Evolutionary conservation across 2,888 invertebrate genomes (phyloP), one percentile per base, ranked within the genome.

Genomic region (Ectobius pallidus): DNA sequence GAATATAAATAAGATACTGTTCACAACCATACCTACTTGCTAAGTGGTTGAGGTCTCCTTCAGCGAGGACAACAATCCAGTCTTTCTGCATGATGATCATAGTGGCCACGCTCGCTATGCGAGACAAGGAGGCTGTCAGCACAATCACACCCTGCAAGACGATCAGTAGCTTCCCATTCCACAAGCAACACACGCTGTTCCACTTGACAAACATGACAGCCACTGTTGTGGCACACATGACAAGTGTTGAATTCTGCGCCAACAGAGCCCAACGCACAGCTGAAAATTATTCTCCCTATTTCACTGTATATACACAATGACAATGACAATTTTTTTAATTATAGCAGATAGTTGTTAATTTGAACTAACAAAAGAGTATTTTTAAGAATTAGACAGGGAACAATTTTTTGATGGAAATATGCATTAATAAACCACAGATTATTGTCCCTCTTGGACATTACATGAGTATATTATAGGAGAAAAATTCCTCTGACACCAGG

Each of bases 31-130:
- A 42, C 63, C 42, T 77, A 84, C 84, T 79, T 61, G 85, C 83
- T 44, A 86, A 78, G 73, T 78, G 76, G 55, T 80, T 78, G 46
- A 80, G 79, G 75, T 85, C 80, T 34, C 79, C 78, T n/a, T 78
- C 77, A 72, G 84, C 81, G 16, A 85, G 81, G 34, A 84, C 83
- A 18, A 85, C 82, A 20, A 85, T 80, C 86, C 86, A 86, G 76
- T 86, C 85, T 72, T 82, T 82, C 74, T 84, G 83, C 32, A 86
- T 73, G 58, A 81, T 79, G 30, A 84, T 80, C 73, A 81, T 82
- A 62, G 79, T 80, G 2, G 81, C 84, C 39, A 82, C 77, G 34
- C 82, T 82, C 11, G 82, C 82, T 52, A 85, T 77, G 62, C 79
- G 79, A 2, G 83, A 80, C n/a, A 83, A 62, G 52, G 82, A 78